These are phyloP conservation scores for Dendrocincla tyrannina DNA, from an alignment of 2,797 vertebrate genomes.

Conservation along the genomic window DNA sequence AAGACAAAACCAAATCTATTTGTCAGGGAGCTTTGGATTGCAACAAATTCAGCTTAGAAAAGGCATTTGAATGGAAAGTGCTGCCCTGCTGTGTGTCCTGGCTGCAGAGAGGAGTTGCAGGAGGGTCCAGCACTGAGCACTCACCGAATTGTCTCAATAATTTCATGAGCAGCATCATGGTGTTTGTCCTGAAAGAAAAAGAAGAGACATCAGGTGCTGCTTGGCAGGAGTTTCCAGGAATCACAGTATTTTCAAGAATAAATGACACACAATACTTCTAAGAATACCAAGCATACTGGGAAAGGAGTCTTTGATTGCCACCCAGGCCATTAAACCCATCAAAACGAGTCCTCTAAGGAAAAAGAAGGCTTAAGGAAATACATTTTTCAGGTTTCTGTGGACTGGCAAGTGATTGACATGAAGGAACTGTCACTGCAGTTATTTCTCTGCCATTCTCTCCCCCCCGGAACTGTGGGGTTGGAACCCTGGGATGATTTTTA, in stretches of 20 bases:
- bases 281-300: background rate
- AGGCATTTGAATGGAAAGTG: background rate
- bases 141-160: slow-evolving; percentile 99
- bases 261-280: background rate
- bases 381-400: background rate
- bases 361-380: background rate
- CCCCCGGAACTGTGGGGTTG: background rate
- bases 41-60: background rate
- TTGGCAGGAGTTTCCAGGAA: background rate
- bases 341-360: background rate
- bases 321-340: background rate
- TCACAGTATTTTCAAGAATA: background rate
- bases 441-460: background rate
- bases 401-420: background rate
- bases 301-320: background rate
- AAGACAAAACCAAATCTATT: background rate
- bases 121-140: background rate
- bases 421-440: background rate
- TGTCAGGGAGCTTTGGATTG: background rate
- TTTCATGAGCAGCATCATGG: slow-evolving; percentile 99
- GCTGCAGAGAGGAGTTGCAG: background rate
- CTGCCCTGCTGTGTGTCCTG: background rate
- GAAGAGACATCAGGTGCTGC: background rate
- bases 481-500: background rate
- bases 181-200: slow-evolving; percentile 91